Evolutionary conservation across 2,113 vertebrate species (phyloP).

Genomic region (Nothoprocta perdicaria): DNA sequence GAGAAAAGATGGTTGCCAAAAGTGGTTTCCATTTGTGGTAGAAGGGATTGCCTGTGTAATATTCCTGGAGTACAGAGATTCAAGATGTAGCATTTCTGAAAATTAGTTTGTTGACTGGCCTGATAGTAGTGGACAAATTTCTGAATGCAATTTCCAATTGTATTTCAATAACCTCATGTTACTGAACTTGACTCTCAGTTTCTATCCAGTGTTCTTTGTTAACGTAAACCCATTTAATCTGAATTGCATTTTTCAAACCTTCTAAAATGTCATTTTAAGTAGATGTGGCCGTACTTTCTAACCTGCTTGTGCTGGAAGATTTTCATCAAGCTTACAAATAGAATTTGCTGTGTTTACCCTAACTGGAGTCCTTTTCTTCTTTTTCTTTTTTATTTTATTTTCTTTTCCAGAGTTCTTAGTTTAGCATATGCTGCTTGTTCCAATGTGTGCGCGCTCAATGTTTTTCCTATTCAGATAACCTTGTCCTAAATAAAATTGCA

Average conservation of each 20-base stretch:
- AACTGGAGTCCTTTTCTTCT: neutral
- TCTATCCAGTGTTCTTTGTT: neutral
- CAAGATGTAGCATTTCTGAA: neutral
- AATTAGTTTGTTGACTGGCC: neutral
- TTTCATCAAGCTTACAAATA: neutral
- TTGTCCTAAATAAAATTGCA: neutral
- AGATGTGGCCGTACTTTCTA: neutral
- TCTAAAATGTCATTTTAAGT: neutral
- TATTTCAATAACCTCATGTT: neutral
- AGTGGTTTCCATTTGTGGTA: neutral
- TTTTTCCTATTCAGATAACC: neutral
- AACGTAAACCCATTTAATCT: neutral
- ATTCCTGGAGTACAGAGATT: neutral
- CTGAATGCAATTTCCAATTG: neutral
- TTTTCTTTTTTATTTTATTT: neutral
- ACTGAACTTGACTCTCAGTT: neutral
- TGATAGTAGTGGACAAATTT: neutral
- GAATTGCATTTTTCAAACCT: neutral
- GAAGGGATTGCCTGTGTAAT: neutral
- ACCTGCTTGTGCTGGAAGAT: neutral
- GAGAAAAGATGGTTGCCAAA: neutral
- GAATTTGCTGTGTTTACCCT: neutral
- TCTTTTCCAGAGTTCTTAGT: neutral
- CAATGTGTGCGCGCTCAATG: neutral
- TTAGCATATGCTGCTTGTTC: neutral